Evolutionary conservation across 2,113 vertebrate species (phyloP).

Genomic region (Pandion haliaetus): DNA sequence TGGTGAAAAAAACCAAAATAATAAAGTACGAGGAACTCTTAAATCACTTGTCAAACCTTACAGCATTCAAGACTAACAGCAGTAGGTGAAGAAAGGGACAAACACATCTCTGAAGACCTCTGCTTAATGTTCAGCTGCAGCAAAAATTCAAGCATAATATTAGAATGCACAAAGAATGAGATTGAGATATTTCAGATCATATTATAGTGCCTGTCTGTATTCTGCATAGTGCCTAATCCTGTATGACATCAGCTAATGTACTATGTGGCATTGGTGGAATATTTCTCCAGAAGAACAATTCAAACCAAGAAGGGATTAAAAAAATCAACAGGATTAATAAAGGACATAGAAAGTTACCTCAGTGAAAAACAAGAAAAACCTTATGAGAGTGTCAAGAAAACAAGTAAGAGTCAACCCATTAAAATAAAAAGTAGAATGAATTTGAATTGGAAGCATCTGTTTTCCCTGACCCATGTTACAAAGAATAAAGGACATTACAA

Average conservation of each 20-base stretch:
- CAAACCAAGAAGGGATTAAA: not conserved
- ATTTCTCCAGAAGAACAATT: not conserved
- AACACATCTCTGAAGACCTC: not conserved
- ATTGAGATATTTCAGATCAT: not conserved
- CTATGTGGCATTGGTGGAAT: not conserved
- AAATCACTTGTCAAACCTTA: constrained; percentile 14
- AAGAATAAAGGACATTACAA: not conserved
- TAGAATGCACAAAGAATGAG: not conserved
- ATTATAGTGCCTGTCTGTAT: not conserved
- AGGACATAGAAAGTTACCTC: not conserved
- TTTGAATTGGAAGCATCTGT: not conserved
- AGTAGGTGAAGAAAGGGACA: not conserved
- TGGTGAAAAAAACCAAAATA: not conserved
- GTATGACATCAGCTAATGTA: not conserved
- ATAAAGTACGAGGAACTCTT: not conserved
- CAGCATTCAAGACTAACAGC: not conserved
- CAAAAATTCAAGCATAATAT: not conserved
- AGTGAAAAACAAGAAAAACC: not conserved
- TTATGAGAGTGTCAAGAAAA: not conserved
- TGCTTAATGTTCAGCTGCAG: not conserved
- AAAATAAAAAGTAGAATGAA: not conserved
- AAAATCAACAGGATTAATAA: not conserved
- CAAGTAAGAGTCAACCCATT: not conserved
- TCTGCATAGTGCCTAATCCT: not conserved
- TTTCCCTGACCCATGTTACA: not conserved